These are phyloP conservation scores for Copidosoma floridanum DNA, from an alignment of 1,140 invertebrate species.

Conservation along the genomic window DNA sequence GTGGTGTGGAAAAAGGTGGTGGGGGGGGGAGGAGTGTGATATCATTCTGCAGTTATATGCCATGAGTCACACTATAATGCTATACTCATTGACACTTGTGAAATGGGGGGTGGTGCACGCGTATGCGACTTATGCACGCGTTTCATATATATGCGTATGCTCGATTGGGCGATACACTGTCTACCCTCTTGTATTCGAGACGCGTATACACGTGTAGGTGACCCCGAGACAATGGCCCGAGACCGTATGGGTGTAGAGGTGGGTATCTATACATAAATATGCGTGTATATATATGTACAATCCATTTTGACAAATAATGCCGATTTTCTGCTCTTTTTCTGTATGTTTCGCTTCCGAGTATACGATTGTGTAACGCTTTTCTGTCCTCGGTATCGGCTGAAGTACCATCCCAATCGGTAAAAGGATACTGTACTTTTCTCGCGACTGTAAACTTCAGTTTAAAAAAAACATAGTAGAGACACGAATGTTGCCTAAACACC, in stretches of 20 bases:
- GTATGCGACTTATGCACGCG: neutral
- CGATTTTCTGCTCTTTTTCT: neutral
- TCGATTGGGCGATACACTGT: slow-evolving; percentile 13
- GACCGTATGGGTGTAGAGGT: neutral
- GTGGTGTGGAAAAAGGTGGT: neutral
- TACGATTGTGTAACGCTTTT: too few species aligned
- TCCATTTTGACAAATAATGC: too few species aligned
- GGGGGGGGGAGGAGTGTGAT: neutral
- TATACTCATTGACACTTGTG: slow-evolving; percentile 21
- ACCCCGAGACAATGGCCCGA: slow-evolving; percentile 14
- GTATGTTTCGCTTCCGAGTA: too few species aligned
- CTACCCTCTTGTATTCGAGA: slow-evolving; percentile 1
- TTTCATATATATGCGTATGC: neutral
- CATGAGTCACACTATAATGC: slow-evolving; percentile 21
- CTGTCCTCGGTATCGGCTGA: too few species aligned
- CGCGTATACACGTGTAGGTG: too few species aligned
- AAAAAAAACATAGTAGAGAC: too few species aligned
- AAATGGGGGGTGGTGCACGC: neutral
- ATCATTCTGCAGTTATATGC: slow-evolving; percentile 17
- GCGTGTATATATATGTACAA: too few species aligned
- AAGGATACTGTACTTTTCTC: too few species aligned
- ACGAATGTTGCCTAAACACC: too few species aligned
- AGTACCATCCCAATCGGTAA: too few species aligned
- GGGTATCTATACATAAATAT: neutral
- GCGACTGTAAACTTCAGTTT: too few species aligned